These are phyloP conservation scores for Tridacna gigas DNA, from an alignment of 2,888 invertebrate genomes.

Conservation along the genomic window DNA sequence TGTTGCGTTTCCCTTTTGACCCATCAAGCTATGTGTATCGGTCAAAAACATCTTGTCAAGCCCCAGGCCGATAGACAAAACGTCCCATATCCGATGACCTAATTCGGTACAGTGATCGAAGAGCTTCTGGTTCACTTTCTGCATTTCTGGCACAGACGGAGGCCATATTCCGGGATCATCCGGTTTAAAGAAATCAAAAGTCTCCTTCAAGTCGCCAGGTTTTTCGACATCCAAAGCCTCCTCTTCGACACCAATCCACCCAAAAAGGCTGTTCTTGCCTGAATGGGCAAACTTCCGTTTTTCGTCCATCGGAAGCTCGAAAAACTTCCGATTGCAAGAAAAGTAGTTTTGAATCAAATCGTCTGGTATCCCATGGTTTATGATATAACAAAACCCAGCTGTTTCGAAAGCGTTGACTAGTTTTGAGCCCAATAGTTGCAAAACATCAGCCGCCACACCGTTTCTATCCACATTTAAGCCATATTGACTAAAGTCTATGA, in stretches of 20 bases:
- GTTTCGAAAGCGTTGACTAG: not conserved
- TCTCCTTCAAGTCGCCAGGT: constrained; percentile 48
- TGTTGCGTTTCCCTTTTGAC: not conserved
- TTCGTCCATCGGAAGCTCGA: constrained; percentile 41
- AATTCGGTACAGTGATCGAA: not conserved
- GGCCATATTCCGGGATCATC: constrained; percentile 19
- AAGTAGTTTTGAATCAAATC: not conserved
- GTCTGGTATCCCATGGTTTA: constrained; percentile 17
- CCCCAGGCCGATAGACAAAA: constrained; percentile 2
- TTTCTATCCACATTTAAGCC: not conserved
- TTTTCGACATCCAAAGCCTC: constrained; percentile 34
- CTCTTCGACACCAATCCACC: constrained; percentile 35
- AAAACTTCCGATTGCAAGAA: constrained; percentile 9
- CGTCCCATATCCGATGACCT: constrained; percentile 12
- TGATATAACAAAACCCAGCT: constrained; percentile 21
- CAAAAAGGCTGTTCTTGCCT: constrained; percentile 13
- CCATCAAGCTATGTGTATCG: not conserved
- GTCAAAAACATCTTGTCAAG: not conserved
- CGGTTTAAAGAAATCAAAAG: constrained; percentile 34
- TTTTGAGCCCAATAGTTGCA: not conserved
- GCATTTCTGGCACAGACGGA: not conserved
- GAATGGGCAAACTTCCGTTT: constrained; percentile 33
- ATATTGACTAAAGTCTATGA: not conserved
- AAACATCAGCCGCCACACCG: not conserved
- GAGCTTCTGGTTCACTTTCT: not conserved